phyloP scores from a whole-genome alignment of 2,797 vertebrate genomes.

The Argyrosomus regius region DNA sequence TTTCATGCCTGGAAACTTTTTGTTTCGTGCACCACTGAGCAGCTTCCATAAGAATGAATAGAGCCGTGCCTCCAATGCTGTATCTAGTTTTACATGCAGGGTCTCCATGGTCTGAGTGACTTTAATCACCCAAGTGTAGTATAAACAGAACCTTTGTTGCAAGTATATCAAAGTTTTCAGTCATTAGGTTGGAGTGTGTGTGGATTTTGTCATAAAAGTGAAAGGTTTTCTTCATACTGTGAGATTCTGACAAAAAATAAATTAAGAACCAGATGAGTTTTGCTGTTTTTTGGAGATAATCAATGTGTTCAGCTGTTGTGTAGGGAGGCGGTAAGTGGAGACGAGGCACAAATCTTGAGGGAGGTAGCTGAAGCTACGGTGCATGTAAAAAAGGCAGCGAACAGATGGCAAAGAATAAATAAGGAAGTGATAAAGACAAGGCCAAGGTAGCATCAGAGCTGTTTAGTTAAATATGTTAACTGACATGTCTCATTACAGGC shows the following conservation, averaged over 20 bases:
- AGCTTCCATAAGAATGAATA: no score
- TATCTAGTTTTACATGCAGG: no score
- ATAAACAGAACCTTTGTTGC: background rate
- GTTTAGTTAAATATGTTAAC: conserved; percentile 47
- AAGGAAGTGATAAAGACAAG: conserved; percentile 43
- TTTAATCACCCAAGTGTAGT: background rate
- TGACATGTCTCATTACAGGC: conserved; percentile 23
- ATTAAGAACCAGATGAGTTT: background rate
- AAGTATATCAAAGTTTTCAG: background rate
- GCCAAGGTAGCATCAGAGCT: conserved; percentile 30
- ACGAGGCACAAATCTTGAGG: conserved; percentile 36
- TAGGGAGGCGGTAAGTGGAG: conserved; percentile 30
- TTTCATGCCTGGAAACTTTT: no score
- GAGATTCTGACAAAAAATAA: no score
- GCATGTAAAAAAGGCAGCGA: conserved; percentile 25
- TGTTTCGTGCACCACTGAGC: no score
- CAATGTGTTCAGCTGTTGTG: conserved; percentile 24
- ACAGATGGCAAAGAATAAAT: conserved; percentile 64
- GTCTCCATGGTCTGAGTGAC: no score
- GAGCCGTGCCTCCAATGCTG: no score
- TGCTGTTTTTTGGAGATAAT: conserved; percentile 9
- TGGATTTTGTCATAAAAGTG: background rate
- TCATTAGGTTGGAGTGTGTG: background rate
- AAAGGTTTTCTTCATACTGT: background rate
- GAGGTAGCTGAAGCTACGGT: conserved; percentile 36